phyloP scores from a whole-genome alignment of 2,888 invertebrate species.

The Apotomis capreana region DNA sequence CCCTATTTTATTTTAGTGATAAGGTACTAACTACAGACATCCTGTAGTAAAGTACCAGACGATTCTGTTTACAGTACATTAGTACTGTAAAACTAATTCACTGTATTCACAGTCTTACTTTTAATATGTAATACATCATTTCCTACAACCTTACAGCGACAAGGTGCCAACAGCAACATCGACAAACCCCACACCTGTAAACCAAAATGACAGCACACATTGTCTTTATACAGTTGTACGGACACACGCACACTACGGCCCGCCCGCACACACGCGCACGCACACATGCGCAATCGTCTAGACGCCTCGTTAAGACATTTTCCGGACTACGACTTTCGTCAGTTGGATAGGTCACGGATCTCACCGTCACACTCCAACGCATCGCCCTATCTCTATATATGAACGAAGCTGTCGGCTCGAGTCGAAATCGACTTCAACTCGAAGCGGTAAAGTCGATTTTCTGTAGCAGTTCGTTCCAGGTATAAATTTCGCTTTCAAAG shows the following conservation, averaged over 20 bases:
- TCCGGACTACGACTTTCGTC: conserved; percentile 81
- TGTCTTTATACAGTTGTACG: conserved; percentile 51
- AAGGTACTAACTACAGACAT: too few species aligned
- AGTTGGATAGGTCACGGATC: conserved; percentile 84
- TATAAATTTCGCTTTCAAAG: conserved; percentile 82
- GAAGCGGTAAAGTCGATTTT: not conserved
- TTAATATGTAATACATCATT: too few species aligned
- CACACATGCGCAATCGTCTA: conserved; percentile 63
- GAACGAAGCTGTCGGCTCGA: not conserved
- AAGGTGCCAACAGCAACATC: not conserved
- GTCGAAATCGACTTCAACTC: not conserved
- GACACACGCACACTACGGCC: conserved; percentile 49
- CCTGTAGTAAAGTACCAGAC: too few species aligned
- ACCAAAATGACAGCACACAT: conserved; percentile 26
- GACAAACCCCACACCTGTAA: not conserved
- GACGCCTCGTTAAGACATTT: conserved; percentile 80
- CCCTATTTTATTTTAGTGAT: too few species aligned
- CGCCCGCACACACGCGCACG: conserved; percentile 19
- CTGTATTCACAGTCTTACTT: too few species aligned
- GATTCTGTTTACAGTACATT: too few species aligned
- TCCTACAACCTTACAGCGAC: too few species aligned
- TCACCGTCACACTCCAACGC: conserved; percentile 61
- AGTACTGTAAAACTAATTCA: too few species aligned
- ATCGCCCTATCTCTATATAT: conserved; percentile 55
- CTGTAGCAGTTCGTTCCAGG: conserved; percentile 53